Percentiles rank a stretch among this genome's conserved stretches.
These are phyloP conservation scores for Drosophila subpulchrella DNA, from an alignment of 1,140 invertebrate species.

Conservation along the genomic window DNA sequence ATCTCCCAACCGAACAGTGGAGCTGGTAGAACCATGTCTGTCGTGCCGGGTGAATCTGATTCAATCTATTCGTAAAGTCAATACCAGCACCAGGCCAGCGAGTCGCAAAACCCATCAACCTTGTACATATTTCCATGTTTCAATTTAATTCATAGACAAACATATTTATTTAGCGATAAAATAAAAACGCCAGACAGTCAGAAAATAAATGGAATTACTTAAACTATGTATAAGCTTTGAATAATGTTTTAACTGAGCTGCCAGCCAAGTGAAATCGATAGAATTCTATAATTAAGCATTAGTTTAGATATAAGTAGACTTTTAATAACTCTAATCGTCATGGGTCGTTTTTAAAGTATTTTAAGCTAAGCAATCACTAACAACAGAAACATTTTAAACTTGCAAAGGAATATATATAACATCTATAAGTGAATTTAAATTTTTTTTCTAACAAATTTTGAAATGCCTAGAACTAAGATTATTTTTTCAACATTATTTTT, in stretches of 20 bases:
- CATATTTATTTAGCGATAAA: slow-evolving; percentile 5
- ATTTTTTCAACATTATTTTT: slow-evolving; percentile 29
- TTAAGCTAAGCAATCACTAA: slow-evolving; percentile 14
- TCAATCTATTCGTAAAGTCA: slow-evolving; percentile 1
- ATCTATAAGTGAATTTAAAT: slow-evolving; percentile 29
- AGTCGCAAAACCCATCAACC: neutral
- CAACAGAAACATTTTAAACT: slow-evolving; percentile 8
- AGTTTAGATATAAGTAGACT: slow-evolving; percentile 15
- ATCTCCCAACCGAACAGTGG: slow-evolving; percentile 9
- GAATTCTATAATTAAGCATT: neutral
- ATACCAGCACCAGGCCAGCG: neutral
- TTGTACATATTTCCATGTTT: slow-evolving; percentile 16
- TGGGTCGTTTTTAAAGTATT: slow-evolving; percentile 16
- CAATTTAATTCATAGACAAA: neutral
- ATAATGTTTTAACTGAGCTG: slow-evolving; percentile 2
- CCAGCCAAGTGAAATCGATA: slow-evolving; percentile 1
- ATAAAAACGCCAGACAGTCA: slow-evolving; percentile 2
- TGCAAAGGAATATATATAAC: neutral
- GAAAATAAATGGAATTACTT: neutral
- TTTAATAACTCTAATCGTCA: neutral
- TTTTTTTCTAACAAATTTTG: slow-evolving; percentile 19
- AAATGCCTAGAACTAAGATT: slow-evolving; percentile 15
- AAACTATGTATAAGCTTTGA: neutral
- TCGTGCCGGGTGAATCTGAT: slow-evolving; percentile 8
- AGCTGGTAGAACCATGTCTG: slow-evolving; percentile 3